These are phyloP conservation scores for Anguilla megastoma DNA, from an alignment of 2,797 vertebrate genomes.

Conservation along the genomic window DNA sequence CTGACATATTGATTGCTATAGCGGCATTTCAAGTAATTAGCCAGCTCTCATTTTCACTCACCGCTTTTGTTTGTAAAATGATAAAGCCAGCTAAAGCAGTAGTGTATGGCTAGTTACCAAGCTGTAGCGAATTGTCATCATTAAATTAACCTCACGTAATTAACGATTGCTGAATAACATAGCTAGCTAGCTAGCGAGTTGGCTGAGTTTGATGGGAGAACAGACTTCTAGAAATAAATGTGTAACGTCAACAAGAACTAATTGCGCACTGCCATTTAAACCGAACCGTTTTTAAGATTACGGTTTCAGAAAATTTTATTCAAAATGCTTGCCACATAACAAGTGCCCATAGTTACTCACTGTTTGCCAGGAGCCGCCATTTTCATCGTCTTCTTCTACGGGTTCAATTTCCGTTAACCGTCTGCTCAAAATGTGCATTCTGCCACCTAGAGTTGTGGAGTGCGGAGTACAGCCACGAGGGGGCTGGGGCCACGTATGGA, in stretches of 20 bases:
- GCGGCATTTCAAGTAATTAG: too few species aligned
- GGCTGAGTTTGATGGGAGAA: not conserved
- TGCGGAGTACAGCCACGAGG: too few species aligned
- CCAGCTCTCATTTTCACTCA: not conserved
- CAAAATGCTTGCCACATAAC: not conserved
- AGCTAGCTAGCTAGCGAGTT: not conserved
- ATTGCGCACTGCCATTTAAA: not conserved
- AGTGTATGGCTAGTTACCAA: not conserved
- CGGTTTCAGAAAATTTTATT: not conserved
- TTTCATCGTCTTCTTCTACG: constrained; percentile 47
- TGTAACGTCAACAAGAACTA: not conserved
- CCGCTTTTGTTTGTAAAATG: not conserved
- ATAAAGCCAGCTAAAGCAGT: not conserved
- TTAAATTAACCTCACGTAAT: not conserved
- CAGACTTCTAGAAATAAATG: not conserved
- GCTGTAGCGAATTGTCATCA: not conserved
- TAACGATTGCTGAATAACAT: not conserved
- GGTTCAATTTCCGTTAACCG: too few species aligned
- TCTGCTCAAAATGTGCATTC: not conserved
- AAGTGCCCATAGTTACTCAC: constrained; percentile 68
- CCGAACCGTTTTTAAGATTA: not conserved
- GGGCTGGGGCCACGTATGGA: too few species aligned
- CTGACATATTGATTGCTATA: too few species aligned
- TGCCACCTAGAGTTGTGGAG: not conserved
- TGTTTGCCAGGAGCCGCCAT: constrained; percentile 87